These are phyloP conservation scores for Tyrannus savana DNA, from an alignment of 2,113 vertebrate species.

Conservation along the genomic window DNA sequence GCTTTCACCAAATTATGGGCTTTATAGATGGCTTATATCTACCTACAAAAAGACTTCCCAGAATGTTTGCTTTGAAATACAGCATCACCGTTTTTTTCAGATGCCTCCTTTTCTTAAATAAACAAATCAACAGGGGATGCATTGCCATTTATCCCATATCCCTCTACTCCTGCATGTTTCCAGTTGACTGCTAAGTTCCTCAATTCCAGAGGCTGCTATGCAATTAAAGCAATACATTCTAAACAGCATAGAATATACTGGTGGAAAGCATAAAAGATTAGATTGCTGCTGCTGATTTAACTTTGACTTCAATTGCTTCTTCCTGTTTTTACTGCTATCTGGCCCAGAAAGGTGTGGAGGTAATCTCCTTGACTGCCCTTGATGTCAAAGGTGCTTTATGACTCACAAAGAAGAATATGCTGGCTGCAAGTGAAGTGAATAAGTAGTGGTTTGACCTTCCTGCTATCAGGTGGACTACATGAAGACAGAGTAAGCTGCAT, in stretches of 20 bases:
- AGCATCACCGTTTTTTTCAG: neutral
- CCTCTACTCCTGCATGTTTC: slow-evolving; percentile 15
- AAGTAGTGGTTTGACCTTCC: slow-evolving; percentile 71
- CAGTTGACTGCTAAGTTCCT: neutral
- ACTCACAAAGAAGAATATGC: slow-evolving; percentile 62
- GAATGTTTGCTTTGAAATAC: neutral
- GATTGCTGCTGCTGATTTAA: slow-evolving; percentile 20
- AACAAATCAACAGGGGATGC: neutral
- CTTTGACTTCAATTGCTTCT: slow-evolving; percentile 36
- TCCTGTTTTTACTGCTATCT: slow-evolving; percentile 27
- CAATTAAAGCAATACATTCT: slow-evolving; percentile 16
- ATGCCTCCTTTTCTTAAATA: neutral
- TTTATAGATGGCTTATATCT: neutral
- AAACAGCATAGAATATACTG: neutral
- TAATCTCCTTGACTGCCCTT: slow-evolving; percentile 65
- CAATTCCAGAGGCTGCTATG: neutral
- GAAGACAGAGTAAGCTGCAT: slow-evolving; percentile 52
- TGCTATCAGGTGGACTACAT: slow-evolving; percentile 11
- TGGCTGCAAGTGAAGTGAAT: slow-evolving; percentile 47
- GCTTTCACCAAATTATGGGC: neutral
- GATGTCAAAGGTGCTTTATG: slow-evolving; percentile 73
- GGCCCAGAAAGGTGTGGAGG: slow-evolving; percentile 34
- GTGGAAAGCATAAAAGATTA: slow-evolving; percentile 10
- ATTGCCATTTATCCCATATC: neutral
- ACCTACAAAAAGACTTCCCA: slow-evolving; percentile 28